These are phyloP conservation scores for Excalfactoria chinensis DNA, from an alignment of 2,113 vertebrate genomes.

Conservation along the genomic window DNA sequence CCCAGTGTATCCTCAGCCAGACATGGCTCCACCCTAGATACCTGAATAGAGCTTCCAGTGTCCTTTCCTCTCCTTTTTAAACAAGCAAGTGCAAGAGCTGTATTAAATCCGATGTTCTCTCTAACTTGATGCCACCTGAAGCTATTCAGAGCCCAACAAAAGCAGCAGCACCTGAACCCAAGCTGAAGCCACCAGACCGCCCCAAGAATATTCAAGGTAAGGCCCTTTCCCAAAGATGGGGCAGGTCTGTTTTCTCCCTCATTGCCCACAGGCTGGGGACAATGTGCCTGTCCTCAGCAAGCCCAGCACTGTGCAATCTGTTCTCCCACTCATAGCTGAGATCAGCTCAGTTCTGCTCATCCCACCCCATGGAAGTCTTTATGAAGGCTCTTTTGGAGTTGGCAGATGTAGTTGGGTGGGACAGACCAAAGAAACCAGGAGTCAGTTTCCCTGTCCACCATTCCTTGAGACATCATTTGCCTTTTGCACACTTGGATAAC, in stretches of 20 bases:
- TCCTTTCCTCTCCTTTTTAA: neutral
- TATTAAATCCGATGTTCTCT: slow-evolving; percentile 48
- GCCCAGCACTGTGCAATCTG: accelerated
- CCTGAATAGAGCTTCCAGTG: neutral
- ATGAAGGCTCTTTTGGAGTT: neutral
- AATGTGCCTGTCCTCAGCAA: neutral
- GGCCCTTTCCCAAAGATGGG: neutral
- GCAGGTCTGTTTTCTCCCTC: neutral
- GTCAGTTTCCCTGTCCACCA: neutral
- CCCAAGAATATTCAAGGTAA: slow-evolving; percentile 69
- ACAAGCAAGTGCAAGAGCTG: neutral
- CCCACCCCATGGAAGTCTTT: neutral
- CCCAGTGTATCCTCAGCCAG: neutral
- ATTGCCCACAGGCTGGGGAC: neutral
- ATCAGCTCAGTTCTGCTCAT: neutral
- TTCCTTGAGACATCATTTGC: neutral
- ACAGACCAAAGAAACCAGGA: neutral
- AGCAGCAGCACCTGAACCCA: slow-evolving; percentile 25
- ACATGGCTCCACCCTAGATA: neutral
- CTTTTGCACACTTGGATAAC: neutral
- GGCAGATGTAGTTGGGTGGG: neutral
- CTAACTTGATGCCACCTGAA: slow-evolving; percentile 10
- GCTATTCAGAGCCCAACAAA: slow-evolving; percentile 5
- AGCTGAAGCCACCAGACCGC: slow-evolving; percentile 25
- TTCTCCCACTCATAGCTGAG: neutral